Conservation (phyloP, 2,113 vertebrate species). For the Tautogolabrus adspersus region DNA sequence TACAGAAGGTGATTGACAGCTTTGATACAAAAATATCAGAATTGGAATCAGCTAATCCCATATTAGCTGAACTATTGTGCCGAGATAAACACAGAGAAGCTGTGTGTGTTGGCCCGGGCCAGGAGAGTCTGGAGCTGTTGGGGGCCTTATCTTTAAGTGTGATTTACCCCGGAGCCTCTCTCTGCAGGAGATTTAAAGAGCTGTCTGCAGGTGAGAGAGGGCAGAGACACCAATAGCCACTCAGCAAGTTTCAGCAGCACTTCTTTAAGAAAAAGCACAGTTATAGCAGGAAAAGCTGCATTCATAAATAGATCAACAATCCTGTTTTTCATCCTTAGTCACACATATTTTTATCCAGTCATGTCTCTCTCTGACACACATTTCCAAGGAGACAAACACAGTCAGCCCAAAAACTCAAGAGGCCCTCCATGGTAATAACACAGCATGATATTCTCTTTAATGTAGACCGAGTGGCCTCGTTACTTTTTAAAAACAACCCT, state of each 20-base stretch:
- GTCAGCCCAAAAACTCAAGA: conserved; percentile 50
- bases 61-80: conserved; percentile 60
- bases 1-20: conserved; percentile 60
- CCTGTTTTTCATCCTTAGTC: conserved; percentile 25
- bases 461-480: conserved; percentile 42
- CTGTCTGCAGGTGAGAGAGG: conserved; percentile 41
- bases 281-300: conserved; percentile 11
- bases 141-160: conserved; percentile 66
- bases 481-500: conserved; percentile 40
- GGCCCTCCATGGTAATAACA: conserved; percentile 49
- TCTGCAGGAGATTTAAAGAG: conserved; percentile 56
- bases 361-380: conserved; percentile 1
- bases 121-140: conserved; percentile 34
- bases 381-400: conserved; percentile 58
- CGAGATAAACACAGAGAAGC: conserved; percentile 33
- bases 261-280: conserved; percentile 26
- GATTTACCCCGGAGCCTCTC: conserved; percentile 57
- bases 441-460: conserved; percentile 46
- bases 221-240: conserved; percentile 32
- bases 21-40: conserved; percentile 57
- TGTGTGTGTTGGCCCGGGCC: conserved; percentile 4
- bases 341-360: conserved; percentile 4
- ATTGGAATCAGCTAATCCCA: conserved; percentile 46
- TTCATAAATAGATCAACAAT: conserved; percentile 38
- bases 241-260: conserved; percentile 48